Percentiles rank a stretch among this genome's conserved stretches.
Conservation (phyloP, 1,140 invertebrate genomes). For the Anadara kagoshimensis region DNA sequence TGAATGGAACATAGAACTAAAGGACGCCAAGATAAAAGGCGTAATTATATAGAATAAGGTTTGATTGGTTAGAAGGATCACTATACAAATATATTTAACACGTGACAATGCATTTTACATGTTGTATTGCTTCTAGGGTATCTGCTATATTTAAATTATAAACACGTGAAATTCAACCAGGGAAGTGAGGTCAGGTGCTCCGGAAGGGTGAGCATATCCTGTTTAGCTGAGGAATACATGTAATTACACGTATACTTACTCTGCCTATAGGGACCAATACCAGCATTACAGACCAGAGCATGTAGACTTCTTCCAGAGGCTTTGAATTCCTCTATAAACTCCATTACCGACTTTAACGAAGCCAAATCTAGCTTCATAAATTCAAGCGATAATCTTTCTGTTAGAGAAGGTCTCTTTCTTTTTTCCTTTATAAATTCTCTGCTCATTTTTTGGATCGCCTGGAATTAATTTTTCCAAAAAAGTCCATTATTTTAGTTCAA, state of each 20-base stretch:
- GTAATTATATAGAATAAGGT: no score
- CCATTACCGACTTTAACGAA: slow-evolving; percentile 39
- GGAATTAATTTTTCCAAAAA: not conserved
- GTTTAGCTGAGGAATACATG: not conserved
- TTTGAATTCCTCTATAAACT: slow-evolving; percentile 43
- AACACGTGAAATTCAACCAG: no score
- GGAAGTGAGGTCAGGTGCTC: no score
- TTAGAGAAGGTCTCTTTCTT: slow-evolving; percentile 11
- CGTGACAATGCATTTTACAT: no score
- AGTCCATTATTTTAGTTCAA: not conserved
- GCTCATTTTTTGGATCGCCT: slow-evolving; percentile 22
- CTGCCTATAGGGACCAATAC: slow-evolving; percentile 26
- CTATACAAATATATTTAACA: no score
- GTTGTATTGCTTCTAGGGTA: no score
- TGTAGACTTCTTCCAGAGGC: slow-evolving; percentile 34
- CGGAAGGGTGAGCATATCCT: no score
- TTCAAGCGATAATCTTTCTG: slow-evolving; percentile 26
- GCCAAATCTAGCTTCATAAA: slow-evolving; percentile 47
- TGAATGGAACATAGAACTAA: no score
- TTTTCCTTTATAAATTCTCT: slow-evolving; percentile 39
- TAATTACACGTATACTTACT: slow-evolving; percentile 1
- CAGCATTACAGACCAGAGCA: slow-evolving; percentile 50
- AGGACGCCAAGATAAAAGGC: no score
- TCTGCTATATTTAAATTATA: no score
- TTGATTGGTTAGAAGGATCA: no score